A percentile compares a stretch with the other conserved stretches of the same genome.
phyloP scores from a whole-genome alignment of 2,888 invertebrate species.

The Notodonta ziczac region DNA sequence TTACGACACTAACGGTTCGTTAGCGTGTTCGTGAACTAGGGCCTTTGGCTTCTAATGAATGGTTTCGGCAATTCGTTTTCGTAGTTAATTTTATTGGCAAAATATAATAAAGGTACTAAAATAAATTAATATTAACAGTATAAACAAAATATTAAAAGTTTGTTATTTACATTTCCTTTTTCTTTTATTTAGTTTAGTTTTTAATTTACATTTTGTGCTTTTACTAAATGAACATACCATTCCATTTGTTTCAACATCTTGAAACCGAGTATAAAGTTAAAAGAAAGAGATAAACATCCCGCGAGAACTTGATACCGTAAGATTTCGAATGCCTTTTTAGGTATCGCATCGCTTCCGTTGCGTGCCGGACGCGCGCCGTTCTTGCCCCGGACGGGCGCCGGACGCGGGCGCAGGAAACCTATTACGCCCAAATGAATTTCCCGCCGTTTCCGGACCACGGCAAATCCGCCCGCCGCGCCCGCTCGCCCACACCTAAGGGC shows the following conservation, averaged over 20 bases:
- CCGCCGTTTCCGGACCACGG: constrained; percentile 79
- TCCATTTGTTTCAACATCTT: background rate
- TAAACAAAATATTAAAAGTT: too few relatives aligned
- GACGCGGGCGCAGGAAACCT: constrained; percentile 80
- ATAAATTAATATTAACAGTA: too few relatives aligned
- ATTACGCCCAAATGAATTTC: constrained; percentile 84
- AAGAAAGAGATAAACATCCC: constrained; percentile 1
- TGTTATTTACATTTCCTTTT: too few relatives aligned
- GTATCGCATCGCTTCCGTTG: constrained; percentile 65
- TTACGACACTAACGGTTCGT: too few relatives aligned
- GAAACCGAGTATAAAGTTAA: background rate
- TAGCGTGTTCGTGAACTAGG: too few relatives aligned
- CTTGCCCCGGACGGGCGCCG: constrained; percentile 65
- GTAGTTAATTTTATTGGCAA: too few relatives aligned
- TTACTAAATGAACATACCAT: too few relatives aligned
- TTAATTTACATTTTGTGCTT: too few relatives aligned
- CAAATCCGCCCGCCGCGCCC: constrained; percentile 73
- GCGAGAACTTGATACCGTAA: constrained; percentile 18
- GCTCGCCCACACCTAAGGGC: constrained; percentile 71
- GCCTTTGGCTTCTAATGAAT: too few relatives aligned
- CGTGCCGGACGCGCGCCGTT: constrained; percentile 63
- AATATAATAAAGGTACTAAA: too few relatives aligned
- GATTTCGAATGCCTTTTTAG: constrained; percentile 35
- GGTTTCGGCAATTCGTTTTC: too few relatives aligned
- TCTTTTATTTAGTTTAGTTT: too few relatives aligned